Conservation (phyloP, 2,888 invertebrate genomes). For the Crematogaster levior region DNA sequence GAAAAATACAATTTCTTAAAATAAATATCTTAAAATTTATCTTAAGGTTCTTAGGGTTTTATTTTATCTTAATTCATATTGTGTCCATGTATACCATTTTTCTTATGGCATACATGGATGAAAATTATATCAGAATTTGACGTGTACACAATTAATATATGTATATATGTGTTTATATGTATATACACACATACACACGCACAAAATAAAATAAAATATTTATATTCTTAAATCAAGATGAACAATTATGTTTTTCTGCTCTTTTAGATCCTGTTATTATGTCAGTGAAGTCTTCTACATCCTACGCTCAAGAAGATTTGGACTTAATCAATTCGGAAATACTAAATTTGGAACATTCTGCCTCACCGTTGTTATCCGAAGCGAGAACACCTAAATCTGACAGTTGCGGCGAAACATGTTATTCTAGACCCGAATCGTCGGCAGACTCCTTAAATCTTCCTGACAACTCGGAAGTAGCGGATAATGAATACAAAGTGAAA, state of each 20-base stretch:
- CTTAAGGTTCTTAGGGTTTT: too few species aligned
- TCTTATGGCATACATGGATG: too few species aligned
- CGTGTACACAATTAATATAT: neutral
- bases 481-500: constrained; percentile 66
- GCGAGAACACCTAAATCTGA: constrained; percentile 67
- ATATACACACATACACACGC: too few species aligned
- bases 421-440: constrained; percentile 74
- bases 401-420: constrained; percentile 71
- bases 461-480: constrained; percentile 63
- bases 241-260: constrained; percentile 34
- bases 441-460: constrained; percentile 70
- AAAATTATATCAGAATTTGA: neutral
- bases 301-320: constrained; percentile 81
- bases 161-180: too few species aligned
- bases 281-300: constrained; percentile 77
- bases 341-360: constrained; percentile 73
- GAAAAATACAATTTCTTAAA: neutral
- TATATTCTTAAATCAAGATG: neutral
- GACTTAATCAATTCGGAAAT: constrained; percentile 80
- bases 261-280: constrained; percentile 79
- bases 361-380: constrained; percentile 61
- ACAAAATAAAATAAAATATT: too few species aligned
- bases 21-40: neutral
- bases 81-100: too few species aligned
- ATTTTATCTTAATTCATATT: too few species aligned